A percentile compares a stretch with the other conserved stretches of the same genome.
Conservation (phyloP, 2,113 vertebrate genomes). For the Thalassarche chlororhynchos region DNA sequence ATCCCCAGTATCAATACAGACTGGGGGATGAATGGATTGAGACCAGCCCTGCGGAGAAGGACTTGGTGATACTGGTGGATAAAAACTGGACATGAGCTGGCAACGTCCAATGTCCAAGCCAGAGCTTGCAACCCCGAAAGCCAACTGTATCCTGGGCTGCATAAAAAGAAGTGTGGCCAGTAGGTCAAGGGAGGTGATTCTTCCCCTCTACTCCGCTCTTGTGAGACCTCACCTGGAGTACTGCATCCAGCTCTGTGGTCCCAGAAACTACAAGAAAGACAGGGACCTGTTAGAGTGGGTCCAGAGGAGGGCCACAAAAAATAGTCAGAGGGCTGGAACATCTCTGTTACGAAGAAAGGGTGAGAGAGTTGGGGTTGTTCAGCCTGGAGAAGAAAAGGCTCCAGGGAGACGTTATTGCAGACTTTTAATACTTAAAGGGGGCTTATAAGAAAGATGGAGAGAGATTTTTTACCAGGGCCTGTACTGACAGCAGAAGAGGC, state of each 20-base stretch:
- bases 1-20: not conserved
- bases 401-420: not conserved
- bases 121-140: not conserved
- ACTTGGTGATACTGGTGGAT: not conserved
- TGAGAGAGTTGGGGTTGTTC: not conserved
- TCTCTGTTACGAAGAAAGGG: not conserved
- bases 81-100: not conserved
- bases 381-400: not conserved
- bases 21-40: not conserved
- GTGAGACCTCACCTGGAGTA: not conserved
- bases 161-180: not conserved
- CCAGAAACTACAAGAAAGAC: not conserved
- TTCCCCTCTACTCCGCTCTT: not conserved
- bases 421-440: not conserved
- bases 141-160: too few species aligned
- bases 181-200: not conserved
- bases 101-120: not conserved
- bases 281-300: not conserved
- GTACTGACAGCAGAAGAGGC: not conserved
- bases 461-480: not conserved
- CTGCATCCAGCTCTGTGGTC: not conserved
- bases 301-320: not conserved
- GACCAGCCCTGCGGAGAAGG: not conserved
- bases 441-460: not conserved
- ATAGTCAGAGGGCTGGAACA: not conserved